Conservation (phyloP, 2,888 invertebrate genomes). For the Drosophila anomalata region DNA sequence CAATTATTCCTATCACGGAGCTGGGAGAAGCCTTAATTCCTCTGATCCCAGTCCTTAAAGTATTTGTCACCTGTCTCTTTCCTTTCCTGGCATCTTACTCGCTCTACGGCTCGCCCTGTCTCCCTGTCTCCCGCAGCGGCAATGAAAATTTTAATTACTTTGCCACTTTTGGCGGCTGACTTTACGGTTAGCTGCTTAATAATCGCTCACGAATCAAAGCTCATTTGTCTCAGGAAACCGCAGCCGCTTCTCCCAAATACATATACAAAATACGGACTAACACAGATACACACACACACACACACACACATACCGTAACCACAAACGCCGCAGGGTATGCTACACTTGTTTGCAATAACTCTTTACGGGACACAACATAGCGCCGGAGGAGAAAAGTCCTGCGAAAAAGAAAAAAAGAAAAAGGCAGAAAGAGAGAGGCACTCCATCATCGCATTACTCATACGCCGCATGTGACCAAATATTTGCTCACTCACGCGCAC, state of each 20-base stretch:
- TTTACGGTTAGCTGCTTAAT: slow-evolving; percentile 58
- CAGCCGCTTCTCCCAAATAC: slow-evolving; percentile 26
- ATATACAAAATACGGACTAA: slow-evolving; percentile 31
- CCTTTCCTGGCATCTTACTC: not conserved
- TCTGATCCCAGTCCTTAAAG: not conserved
- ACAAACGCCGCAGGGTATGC: slow-evolving; percentile 39
- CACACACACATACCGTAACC: slow-evolving; percentile 7
- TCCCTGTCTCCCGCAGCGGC: slow-evolving; percentile 3
- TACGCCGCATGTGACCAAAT: slow-evolving; percentile 65
- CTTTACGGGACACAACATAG: slow-evolving; percentile 17
- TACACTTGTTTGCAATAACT: slow-evolving; percentile 43
- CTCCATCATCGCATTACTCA: slow-evolving; percentile 55
- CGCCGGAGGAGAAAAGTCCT: not conserved
- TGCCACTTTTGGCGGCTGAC: slow-evolving; percentile 60
- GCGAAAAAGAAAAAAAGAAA: slow-evolving; percentile 16
- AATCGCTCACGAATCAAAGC: slow-evolving; percentile 60
- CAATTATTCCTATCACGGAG: too few relatives aligned
- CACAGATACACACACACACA: slow-evolving; percentile 27
- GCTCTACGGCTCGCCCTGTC: too few relatives aligned
- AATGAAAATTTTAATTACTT: slow-evolving; percentile 65
- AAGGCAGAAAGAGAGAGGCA: slow-evolving; percentile 17
- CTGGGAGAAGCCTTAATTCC: not conserved
- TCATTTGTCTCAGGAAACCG: slow-evolving; percentile 68
- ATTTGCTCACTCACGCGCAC: slow-evolving; percentile 52
- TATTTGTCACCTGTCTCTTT: not conserved